A percentile compares a stretch with the other conserved stretches of the same genome.
Conservation (phyloP, 1,140 invertebrate genomes). For the Sweltsa coloradensis region DNA sequence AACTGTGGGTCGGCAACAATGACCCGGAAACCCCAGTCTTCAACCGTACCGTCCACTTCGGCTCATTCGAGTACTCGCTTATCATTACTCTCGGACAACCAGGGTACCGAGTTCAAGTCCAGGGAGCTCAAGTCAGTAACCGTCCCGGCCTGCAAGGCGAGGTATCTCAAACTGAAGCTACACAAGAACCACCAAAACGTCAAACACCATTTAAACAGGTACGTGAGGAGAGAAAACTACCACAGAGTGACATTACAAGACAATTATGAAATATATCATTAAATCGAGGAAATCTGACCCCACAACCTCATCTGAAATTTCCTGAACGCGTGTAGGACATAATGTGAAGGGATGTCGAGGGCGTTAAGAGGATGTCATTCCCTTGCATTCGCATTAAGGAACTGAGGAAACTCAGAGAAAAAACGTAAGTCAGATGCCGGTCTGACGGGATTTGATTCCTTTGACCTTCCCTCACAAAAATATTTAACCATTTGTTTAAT, state of each 20-base stretch:
- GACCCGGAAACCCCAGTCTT: slow-evolving; percentile 24
- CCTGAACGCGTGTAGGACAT: slow-evolving; percentile 12
- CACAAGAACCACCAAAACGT: slow-evolving; percentile 67
- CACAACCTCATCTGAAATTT: slow-evolving; percentile 1
- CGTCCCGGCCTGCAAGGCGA: slow-evolving; percentile 60
- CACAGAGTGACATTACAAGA: no score
- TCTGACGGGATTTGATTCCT: no score
- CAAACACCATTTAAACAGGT: slow-evolving; percentile 75
- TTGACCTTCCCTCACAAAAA: no score
- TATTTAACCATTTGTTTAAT: no score
- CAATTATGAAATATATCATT: neutral
- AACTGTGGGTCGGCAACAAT: slow-evolving; percentile 45
- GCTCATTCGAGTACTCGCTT: slow-evolving; percentile 55
- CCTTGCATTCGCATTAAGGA: no score
- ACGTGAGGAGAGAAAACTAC: no score
- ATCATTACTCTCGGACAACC: slow-evolving; percentile 74
- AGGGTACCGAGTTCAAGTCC: slow-evolving; percentile 66
- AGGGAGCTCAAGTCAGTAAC: slow-evolving; percentile 76
- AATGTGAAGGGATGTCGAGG: no score
- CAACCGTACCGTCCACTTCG: slow-evolving; percentile 28
- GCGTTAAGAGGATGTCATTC: no score
- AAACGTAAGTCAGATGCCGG: no score
- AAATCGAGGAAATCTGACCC: no score
- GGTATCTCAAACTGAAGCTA: slow-evolving; percentile 72
- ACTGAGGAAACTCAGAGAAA: no score